Conservation (phyloP, 2,888 invertebrate species). For the Dendrolimus pini region DNA sequence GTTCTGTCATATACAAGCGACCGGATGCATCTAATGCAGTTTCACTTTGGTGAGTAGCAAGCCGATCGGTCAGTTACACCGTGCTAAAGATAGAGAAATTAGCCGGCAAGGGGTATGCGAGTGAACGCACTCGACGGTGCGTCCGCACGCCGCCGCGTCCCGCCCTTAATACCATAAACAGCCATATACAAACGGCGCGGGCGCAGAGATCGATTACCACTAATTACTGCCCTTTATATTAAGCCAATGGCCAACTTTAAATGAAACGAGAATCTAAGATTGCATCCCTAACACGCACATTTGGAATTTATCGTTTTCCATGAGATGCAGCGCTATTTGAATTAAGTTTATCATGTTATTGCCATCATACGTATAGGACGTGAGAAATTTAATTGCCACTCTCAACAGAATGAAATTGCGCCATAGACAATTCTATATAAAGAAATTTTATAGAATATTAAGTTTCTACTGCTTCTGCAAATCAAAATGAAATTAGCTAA, state of each 20-base stretch:
- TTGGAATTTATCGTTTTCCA: slow-evolving; percentile 8
- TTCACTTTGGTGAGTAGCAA: slow-evolving; percentile 50
- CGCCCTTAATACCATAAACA: slow-evolving; percentile 30
- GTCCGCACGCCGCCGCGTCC: slow-evolving; percentile 6
- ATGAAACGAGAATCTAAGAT: slow-evolving; percentile 33
- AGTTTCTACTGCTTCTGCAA: too few species aligned
- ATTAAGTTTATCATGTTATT: not conserved
- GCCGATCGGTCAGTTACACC: slow-evolving; percentile 68
- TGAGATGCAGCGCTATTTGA: not conserved
- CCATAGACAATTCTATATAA: too few species aligned
- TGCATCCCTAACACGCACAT: slow-evolving; percentile 26
- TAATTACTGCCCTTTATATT: slow-evolving; percentile 60
- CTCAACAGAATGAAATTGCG: too few species aligned
- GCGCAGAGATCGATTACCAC: slow-evolving; percentile 69
- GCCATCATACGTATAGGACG: too few species aligned
- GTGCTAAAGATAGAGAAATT: slow-evolving; percentile 76
- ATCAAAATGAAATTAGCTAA: too few species aligned
- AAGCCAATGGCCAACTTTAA: slow-evolving; percentile 27
- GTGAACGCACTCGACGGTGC: slow-evolving; percentile 53
- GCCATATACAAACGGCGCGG: slow-evolving; percentile 59
- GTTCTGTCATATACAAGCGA: slow-evolving; percentile 51
- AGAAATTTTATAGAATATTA: too few species aligned
- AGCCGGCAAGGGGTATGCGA: slow-evolving; percentile 55
- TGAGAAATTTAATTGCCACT: too few species aligned
- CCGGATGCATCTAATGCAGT: slow-evolving; percentile 71